Evolutionary conservation across 1,140 invertebrate species (phyloP).

Genomic region (Campoletis sonorensis): DNA sequence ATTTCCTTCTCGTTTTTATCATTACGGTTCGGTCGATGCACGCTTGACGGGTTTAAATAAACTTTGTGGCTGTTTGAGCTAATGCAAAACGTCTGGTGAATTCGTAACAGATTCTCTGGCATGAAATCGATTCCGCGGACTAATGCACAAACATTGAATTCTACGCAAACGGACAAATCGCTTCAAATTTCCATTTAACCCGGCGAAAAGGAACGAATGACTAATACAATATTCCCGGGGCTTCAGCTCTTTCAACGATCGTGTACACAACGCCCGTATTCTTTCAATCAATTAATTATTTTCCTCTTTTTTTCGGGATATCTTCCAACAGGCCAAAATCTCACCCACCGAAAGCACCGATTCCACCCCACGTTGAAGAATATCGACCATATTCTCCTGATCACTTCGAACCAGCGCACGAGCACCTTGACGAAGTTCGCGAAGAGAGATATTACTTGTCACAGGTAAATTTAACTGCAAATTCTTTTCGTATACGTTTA

Average conservation of each 20-base stretch:
- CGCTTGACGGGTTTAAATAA: not conserved
- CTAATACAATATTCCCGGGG: slow-evolving; percentile 11
- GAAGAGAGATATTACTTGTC: slow-evolving; percentile 72
- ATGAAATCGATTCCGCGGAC: slow-evolving; percentile 11
- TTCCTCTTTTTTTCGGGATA: slow-evolving; percentile 20
- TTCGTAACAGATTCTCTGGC: slow-evolving; percentile 27
- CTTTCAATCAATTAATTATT: not conserved
- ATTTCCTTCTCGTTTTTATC: not conserved
- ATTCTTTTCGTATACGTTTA: too few relatives aligned
- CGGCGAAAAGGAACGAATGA: not conserved
- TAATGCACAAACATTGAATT: slow-evolving; percentile 12
- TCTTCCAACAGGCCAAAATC: slow-evolving; percentile 60
- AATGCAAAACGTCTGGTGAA: slow-evolving; percentile 10
- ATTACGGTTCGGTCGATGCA: not conserved
- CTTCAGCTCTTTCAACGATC: slow-evolving; percentile 51
- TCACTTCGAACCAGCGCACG: slow-evolving; percentile 62
- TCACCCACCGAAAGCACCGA: slow-evolving; percentile 60
- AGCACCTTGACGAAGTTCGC: slow-evolving; percentile 72
- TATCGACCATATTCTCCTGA: slow-evolving; percentile 60
- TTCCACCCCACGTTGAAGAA: slow-evolving; percentile 66
- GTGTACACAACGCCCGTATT: not conserved
- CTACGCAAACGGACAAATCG: not conserved
- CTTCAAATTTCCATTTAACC: not conserved
- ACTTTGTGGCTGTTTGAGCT: slow-evolving; percentile 3
- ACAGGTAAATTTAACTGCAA: slow-evolving; percentile 65